Evolutionary conservation across 1,140 invertebrate genomes (phyloP), one percentile per base, ranked within the genome.

Genomic region (Drosophila nannoptera): DNA sequence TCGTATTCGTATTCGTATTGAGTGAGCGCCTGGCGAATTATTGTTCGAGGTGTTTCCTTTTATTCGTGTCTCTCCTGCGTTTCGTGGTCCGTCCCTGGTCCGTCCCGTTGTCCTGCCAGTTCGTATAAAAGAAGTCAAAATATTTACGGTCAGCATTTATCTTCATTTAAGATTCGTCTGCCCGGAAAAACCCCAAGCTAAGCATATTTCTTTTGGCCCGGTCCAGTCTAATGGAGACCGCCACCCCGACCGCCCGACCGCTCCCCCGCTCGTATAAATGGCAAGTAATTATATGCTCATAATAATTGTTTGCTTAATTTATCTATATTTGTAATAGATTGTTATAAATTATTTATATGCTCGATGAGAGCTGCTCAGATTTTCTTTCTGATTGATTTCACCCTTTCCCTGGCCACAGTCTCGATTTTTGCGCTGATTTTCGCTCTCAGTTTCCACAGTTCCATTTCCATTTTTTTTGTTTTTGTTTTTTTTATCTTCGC

Each of bases 101-200:
- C 16, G 16, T 16, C 16, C 16, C 11, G 43, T 32, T 32, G 12
- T 32, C 5, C n/a, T 14, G 48, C 31, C 48, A 33, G 31, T 16
- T 46, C 35, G n/a, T 38, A 53, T 38, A 32, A 71, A 58, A 78
- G 55, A 71, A 80, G 81, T 86, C 80, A 84, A 84, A 84, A 84
- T 77, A 84, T 84, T 84, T 84, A 86, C 81, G 74, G 69, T 80
- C 80, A 86, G 80, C 80, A 83, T 86, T 83, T 84, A 81, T 86
- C 73, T 80, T 82, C 36, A 55, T 80, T 60, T 56, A 56, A 38
- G 53, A 65, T 52, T 48, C 50, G 59, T 35, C 33, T 46, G 35
- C 69, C 46, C 58, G 11, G 35, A 32, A 22, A 48, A 68, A 49
- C 29, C 53, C 38, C 36, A 14, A 43, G 53, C 63, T 50, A 58